These are phyloP conservation scores for Solen grandis DNA, from an alignment of 1,140 invertebrate species.

Conservation along the genomic window DNA sequence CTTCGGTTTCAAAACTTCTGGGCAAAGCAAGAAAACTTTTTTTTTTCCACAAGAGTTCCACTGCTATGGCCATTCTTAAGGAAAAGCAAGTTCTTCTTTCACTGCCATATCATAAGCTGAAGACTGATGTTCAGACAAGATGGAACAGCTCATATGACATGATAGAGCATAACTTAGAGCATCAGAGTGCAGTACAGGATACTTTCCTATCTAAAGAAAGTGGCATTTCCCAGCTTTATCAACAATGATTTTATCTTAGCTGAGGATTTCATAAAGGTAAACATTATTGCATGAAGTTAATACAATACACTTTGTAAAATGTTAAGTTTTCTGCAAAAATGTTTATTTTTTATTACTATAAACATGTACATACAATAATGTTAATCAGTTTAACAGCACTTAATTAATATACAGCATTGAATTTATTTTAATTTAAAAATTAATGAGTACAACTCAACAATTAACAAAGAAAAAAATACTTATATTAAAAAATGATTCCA, in stretches of 20 bases:
- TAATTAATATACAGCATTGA: too few relatives aligned
- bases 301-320: background rate
- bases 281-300: background rate
- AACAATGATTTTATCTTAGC: background rate
- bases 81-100: conserved; percentile 52
- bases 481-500: too few relatives aligned
- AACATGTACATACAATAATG: too few relatives aligned
- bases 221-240: too few relatives aligned
- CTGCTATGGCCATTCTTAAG: conserved; percentile 38
- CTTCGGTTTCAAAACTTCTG: background rate
- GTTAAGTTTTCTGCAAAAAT: too few relatives aligned
- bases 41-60: conserved; percentile 55
- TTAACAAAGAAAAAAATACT: too few relatives aligned
- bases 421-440: too few relatives aligned
- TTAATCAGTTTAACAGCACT: too few relatives aligned
- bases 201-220: background rate
- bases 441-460: too few relatives aligned
- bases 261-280: background rate
- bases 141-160: conserved; percentile 70
- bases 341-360: too few relatives aligned
- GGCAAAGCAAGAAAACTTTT: background rate
- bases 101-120: conserved; percentile 58
- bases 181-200: background rate
- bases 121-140: conserved; percentile 63
- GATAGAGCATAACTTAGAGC: conserved; percentile 25